Evolutionary conservation across 1,140 invertebrate species (phyloP).

Genomic region (Solenopsis invicta): DNA sequence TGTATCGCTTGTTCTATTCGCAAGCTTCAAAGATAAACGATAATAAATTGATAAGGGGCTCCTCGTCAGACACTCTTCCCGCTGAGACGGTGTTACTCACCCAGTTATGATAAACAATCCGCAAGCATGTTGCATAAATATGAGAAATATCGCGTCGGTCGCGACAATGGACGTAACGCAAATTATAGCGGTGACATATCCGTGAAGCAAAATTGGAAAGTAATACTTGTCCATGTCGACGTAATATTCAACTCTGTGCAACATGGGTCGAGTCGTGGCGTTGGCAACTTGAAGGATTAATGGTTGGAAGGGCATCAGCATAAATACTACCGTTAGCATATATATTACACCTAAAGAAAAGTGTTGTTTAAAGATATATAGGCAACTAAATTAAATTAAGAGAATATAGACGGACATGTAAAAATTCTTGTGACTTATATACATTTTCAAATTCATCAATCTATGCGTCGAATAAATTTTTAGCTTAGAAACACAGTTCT

Average conservation of each 20-base stretch:
- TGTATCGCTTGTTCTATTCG: conserved; percentile 45
- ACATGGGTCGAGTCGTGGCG: conserved; percentile 31
- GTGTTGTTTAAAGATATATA: background rate
- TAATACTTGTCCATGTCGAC: conserved; percentile 53
- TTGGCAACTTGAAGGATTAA: conserved; percentile 37
- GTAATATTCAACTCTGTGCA: conserved; percentile 61
- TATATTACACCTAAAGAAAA: conserved; percentile 24
- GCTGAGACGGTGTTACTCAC: background rate
- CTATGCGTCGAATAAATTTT: no score
- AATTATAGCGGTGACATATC: conserved; percentile 35
- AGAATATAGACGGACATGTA: no score
- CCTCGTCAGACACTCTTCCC: background rate
- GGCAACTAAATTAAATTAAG: background rate
- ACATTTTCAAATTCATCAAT: no score
- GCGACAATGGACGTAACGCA: conserved; percentile 47
- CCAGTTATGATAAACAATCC: conserved; percentile 45
- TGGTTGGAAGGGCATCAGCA: conserved; percentile 33
- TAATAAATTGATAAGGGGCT: background rate
- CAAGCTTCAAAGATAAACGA: conserved; percentile 3
- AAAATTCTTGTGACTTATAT: no score
- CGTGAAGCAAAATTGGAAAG: conserved; percentile 51
- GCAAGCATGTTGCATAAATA: conserved; percentile 58
- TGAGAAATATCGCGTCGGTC: conserved; percentile 32
- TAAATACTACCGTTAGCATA: conserved; percentile 7
- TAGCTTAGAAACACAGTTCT: no score